A percentile compares a stretch with the other conserved stretches of the same genome.
Evolutionary conservation across 2,113 vertebrate genomes (phyloP).

Genomic region (Bos indicus): DNA sequence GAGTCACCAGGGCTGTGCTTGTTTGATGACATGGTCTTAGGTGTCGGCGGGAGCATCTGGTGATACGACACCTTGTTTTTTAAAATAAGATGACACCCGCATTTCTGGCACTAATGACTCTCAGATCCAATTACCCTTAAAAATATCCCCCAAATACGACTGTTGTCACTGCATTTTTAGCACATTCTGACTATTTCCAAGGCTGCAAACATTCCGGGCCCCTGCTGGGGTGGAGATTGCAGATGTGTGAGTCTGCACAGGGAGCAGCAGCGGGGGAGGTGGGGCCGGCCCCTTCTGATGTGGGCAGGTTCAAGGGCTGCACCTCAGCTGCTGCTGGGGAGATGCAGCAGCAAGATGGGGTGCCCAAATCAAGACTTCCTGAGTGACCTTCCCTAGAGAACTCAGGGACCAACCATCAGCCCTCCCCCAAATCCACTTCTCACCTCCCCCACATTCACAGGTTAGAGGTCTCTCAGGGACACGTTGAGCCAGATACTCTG

Average conservation of each 20-base stretch:
- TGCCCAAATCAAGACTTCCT: background rate
- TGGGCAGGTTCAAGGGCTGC: background rate
- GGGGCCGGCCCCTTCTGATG: background rate
- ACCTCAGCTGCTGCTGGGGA: background rate
- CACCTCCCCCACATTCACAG: background rate
- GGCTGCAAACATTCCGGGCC: background rate
- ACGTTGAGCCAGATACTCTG: background rate
- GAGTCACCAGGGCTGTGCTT: background rate
- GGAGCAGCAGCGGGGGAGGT: fast-evolving
- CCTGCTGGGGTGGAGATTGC: background rate
- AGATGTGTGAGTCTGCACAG: background rate
- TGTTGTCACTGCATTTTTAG: conserved; percentile 59
- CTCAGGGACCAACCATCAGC: background rate
- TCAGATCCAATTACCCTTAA: conserved; percentile 55
- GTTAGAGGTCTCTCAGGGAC: background rate
- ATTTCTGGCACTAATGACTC: conserved; percentile 38
- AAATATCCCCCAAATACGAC: conserved; percentile 45
- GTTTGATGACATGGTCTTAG: background rate
- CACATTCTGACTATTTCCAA: conserved; percentile 28
- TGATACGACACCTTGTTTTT: background rate
- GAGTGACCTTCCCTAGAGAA: background rate
- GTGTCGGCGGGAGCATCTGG: background rate
- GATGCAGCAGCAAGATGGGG: fast-evolving
- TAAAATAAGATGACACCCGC: background rate
- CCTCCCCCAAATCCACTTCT: background rate